These are phyloP conservation scores for Iguana delicatissima DNA, from an alignment of 2,797 vertebrate species.

Conservation along the genomic window DNA sequence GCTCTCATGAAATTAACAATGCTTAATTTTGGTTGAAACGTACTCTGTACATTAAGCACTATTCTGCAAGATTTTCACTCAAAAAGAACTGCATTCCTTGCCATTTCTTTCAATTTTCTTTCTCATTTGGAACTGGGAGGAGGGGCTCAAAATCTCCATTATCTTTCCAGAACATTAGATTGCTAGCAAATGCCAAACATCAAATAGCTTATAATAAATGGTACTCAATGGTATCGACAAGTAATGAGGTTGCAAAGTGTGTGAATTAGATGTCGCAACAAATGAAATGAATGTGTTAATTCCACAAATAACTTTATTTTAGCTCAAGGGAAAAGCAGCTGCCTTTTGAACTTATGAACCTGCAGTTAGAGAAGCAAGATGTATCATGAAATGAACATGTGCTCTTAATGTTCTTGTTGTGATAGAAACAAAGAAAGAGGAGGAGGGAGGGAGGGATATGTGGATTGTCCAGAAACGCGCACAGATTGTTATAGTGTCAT, in stretches of 20 bases:
- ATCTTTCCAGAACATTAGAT: not conserved
- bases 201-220: constrained; percentile 6
- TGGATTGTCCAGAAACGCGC: not conserved
- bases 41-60: not conserved
- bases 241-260: constrained; percentile 10
- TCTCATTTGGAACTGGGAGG: not conserved
- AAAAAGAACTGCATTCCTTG: not conserved
- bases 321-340: constrained; percentile 18
- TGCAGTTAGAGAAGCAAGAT: constrained; percentile 14
- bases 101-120: not conserved
- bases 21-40: not conserved
- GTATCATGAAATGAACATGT: constrained; percentile 7
- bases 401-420: constrained; percentile 2
- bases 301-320: constrained; percentile 29
- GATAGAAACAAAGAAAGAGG: not conserved
- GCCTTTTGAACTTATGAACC: constrained; percentile 24
- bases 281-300: constrained; percentile 24
- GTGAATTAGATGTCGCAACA: constrained; percentile 13
- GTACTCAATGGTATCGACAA: not conserved
- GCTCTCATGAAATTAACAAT: not conserved
- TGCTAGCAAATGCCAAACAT: constrained; percentile 7
- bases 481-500: not conserved
- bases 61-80: not conserved
- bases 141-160: not conserved
- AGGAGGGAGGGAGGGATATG: not conserved